Evolutionary conservation across 2,797 vertebrate species (phyloP).

Genomic region (Myotis pilosus): DNA sequence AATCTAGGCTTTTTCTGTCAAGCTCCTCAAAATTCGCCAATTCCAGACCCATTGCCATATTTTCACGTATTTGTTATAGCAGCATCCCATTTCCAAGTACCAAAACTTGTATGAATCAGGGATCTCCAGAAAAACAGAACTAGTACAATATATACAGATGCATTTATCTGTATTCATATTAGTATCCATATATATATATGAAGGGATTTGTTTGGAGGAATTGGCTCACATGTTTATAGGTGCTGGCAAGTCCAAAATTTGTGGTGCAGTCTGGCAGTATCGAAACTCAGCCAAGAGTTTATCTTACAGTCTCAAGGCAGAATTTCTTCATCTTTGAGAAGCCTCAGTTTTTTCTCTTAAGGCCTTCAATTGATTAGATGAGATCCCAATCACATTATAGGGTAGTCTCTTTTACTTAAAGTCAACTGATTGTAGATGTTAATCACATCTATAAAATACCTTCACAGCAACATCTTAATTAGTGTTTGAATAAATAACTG

Average conservation of each 20-base stretch:
- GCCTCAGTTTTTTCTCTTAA: background rate
- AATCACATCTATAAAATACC: background rate
- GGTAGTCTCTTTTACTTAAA: background rate
- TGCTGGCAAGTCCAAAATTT: background rate
- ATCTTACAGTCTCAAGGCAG: background rate
- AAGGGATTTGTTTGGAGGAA: background rate
- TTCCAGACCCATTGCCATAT: background rate
- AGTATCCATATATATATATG: background rate
- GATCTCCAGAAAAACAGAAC: background rate
- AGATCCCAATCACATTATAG: background rate
- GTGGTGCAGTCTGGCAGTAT: background rate
- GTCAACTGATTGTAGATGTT: background rate
- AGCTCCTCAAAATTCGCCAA: background rate
- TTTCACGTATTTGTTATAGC: background rate
- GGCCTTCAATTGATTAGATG: background rate
- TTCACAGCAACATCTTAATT: slow-evolving; percentile 20
- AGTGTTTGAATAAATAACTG: background rate
- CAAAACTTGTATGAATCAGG: background rate
- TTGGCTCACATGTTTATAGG: background rate
- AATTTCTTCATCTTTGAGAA: background rate
- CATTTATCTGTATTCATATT: background rate
- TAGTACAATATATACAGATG: background rate
- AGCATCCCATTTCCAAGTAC: background rate
- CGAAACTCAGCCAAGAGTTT: background rate
- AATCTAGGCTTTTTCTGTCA: background rate